Evolutionary conservation across 2,797 vertebrate genomes (phyloP).

Genomic region (Morelia viridis): DNA sequence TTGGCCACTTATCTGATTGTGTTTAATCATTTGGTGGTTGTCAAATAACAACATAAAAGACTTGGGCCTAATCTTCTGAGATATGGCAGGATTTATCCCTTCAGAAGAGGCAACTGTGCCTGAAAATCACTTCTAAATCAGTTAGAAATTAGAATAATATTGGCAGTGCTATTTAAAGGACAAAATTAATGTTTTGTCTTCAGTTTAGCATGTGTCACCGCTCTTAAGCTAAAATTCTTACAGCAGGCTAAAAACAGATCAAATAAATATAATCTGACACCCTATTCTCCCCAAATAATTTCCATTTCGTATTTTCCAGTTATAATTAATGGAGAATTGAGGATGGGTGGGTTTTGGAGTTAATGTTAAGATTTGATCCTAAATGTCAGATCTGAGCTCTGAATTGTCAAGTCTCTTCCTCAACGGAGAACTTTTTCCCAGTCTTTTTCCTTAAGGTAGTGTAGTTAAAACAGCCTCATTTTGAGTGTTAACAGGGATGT

Average conservation of each 20-base stretch:
- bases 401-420: background rate
- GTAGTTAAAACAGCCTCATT: background rate
- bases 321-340: background rate
- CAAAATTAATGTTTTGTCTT: background rate
- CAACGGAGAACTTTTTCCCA: background rate
- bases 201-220: background rate
- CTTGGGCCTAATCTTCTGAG: background rate
- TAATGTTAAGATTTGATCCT: background rate
- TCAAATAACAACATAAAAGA: background rate
- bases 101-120: background rate
- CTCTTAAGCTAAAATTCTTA: background rate
- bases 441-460: background rate
- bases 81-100: background rate
- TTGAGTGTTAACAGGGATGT: background rate
- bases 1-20: background rate
- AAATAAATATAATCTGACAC: background rate
- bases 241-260: background rate
- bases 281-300: background rate
- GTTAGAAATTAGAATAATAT: background rate
- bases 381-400: background rate
- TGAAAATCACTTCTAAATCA: background rate
- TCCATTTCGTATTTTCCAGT: background rate
- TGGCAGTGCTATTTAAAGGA: background rate
- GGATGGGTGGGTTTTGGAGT: background rate
- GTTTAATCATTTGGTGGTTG: background rate